A percentile compares a stretch with the other conserved stretches of the same genome.
These are phyloP conservation scores for Oreochromis aureus DNA, from an alignment of 2,113 vertebrate species.

Conservation along the genomic window DNA sequence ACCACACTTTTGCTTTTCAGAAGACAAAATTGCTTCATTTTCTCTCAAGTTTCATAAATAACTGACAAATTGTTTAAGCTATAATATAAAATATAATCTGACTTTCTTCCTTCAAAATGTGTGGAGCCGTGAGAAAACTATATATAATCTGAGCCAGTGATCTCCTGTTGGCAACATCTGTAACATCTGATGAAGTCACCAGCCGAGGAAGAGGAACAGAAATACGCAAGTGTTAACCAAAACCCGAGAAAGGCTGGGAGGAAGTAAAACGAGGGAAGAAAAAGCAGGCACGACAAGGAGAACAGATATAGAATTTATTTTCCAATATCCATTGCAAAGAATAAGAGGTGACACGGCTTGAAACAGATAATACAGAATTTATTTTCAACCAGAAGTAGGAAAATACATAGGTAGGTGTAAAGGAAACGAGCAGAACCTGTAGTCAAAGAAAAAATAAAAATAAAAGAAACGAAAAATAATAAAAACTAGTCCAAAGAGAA, in stretches of 20 bases:
- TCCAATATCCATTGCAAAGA: slow-evolving; percentile 67
- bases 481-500: slow-evolving; percentile 87
- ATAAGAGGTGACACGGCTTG: slow-evolving; percentile 82
- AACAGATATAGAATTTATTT: slow-evolving; percentile 73
- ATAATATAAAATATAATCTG: not conserved
- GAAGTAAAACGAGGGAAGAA: not conserved
- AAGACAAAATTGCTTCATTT: not conserved
- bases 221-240: not conserved
- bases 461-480: slow-evolving; percentile 13
- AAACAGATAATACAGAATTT: slow-evolving; percentile 98
- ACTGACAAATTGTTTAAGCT: not conserved
- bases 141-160: not conserved
- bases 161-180: not conserved
- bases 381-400: slow-evolving; percentile 99
- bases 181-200: not conserved
- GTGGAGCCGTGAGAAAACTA: not conserved
- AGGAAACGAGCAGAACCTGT: slow-evolving; percentile 95
- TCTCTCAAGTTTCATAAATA: not conserved
- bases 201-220: not conserved
- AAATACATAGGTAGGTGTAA: slow-evolving; percentile 94
- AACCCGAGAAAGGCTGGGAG: not conserved
- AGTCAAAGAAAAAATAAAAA: slow-evolving; percentile 79
- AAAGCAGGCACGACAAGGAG: slow-evolving; percentile 24
- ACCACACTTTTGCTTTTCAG: not conserved
- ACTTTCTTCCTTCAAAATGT: not conserved